phyloP scores from a whole-genome alignment of 2,797 vertebrate species.

The Gymnothorax reevesii region DNA sequence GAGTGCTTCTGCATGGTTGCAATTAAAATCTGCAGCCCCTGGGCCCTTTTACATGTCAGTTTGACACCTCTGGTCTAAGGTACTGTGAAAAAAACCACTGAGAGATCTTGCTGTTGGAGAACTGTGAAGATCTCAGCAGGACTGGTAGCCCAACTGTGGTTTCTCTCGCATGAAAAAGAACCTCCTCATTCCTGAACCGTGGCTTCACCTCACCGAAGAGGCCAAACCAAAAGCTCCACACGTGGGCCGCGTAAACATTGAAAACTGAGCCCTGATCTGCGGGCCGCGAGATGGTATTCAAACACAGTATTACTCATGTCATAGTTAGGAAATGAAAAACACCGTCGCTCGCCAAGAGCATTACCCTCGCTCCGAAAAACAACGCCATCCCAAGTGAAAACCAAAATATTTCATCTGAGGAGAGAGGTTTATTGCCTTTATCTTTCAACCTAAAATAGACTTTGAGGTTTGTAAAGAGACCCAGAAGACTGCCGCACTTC shows the following conservation, averaged over 20 bases:
- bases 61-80: background rate
- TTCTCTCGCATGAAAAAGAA: constrained; percentile 43
- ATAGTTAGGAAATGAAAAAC: constrained; percentile 47
- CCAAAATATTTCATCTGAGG: constrained; percentile 11
- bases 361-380: constrained; percentile 6
- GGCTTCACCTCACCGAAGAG: constrained; percentile 49
- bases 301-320: constrained; percentile 38
- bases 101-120: background rate
- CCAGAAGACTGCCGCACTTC: background rate
- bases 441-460: constrained; percentile 7
- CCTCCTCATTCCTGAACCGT: constrained; percentile 53
- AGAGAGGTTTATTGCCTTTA: constrained; percentile 18
- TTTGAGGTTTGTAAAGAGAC: too few species aligned
- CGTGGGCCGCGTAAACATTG: constrained; percentile 46
- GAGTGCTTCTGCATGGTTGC: too few species aligned
- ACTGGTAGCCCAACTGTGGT: constrained; percentile 43
- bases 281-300: constrained; percentile 56
- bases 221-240: constrained; percentile 65
- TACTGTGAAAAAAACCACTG: constrained; percentile 3
- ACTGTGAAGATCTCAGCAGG: constrained; percentile 19
- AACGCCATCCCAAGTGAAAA: constrained; percentile 15
- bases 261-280: constrained; percentile 43
- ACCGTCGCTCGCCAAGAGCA: constrained; percentile 1
- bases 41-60: too few species aligned
- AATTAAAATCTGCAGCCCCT: too few species aligned